These are phyloP conservation scores for Lymantria monacha DNA, from an alignment of 2,888 invertebrate species.

Conservation along the genomic window DNA sequence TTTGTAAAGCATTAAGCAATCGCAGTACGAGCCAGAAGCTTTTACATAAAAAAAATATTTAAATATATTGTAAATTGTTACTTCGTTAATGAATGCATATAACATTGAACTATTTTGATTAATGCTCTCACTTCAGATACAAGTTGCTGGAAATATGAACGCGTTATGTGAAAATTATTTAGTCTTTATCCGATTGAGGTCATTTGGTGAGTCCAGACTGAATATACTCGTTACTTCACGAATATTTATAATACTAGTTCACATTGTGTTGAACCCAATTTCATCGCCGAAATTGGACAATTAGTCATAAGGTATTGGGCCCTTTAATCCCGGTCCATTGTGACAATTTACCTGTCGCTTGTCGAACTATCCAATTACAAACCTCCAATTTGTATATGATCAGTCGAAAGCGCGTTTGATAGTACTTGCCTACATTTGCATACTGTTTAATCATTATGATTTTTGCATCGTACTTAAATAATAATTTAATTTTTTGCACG, in stretches of 20 bases:
- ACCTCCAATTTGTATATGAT: conserved; percentile 2
- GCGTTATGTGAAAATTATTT: conserved; percentile 1
- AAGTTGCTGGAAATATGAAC: too few relatives aligned
- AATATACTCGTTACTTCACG: not conserved
- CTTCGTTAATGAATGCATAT: not conserved
- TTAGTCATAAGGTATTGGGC: conserved; percentile 1
- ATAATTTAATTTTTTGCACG: too few relatives aligned
- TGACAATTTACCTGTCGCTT: conserved; percentile 4
- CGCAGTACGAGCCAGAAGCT: not conserved
- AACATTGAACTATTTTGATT: too few relatives aligned
- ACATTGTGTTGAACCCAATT: not conserved
- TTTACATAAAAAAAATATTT: not conserved
- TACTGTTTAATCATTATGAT: too few relatives aligned
- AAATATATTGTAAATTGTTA: not conserved
- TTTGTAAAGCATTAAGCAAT: conserved; percentile 3
- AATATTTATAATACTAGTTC: not conserved
- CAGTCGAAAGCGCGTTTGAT: not conserved
- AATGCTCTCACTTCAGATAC: too few relatives aligned
- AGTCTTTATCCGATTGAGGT: conserved; percentile 3
- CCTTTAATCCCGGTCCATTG: conserved; percentile 7
- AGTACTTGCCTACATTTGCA: not conserved
- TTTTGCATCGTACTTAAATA: too few relatives aligned
- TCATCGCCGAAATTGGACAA: conserved; percentile 1
- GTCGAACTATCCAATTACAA: not conserved
- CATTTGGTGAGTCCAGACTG: not conserved